Conservation (phyloP, 2,888 invertebrate species). For the Alcis repandata region DNA sequence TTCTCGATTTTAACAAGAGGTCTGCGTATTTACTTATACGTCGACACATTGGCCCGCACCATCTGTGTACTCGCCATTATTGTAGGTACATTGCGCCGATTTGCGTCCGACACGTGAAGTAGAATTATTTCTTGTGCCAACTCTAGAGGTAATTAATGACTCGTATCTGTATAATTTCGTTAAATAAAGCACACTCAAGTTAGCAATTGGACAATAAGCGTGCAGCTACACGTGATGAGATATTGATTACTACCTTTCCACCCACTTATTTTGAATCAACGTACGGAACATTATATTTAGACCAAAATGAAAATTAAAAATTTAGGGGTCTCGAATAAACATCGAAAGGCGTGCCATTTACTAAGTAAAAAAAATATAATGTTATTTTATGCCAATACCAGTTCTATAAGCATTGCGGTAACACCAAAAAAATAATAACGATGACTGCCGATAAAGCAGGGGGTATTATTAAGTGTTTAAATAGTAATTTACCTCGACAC, state of each 20-base stretch:
- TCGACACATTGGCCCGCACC: background rate
- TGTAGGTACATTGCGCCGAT: background rate
- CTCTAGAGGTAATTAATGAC: background rate
- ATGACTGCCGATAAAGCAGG: constrained; percentile 20
- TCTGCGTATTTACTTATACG: background rate
- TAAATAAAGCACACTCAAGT: background rate
- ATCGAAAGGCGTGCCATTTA: too few relatives aligned
- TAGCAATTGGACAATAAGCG: background rate
- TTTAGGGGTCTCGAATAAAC: too few relatives aligned
- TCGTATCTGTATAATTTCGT: background rate
- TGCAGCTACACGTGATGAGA: background rate
- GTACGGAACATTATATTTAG: too few relatives aligned
- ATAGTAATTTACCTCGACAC: constrained; percentile 29
- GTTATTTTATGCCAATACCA: background rate
- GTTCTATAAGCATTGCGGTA: background rate
- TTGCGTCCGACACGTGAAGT: constrained; percentile 3
- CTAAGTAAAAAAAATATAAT: background rate
- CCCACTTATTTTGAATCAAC: too few relatives aligned
- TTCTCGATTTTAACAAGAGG: constrained; percentile 4
- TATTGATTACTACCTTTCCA: background rate
- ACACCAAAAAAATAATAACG: constrained; percentile 16
- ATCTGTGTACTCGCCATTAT: constrained; percentile 4
- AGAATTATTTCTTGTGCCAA: background rate
- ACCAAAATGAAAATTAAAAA: too few relatives aligned
- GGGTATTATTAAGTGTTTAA: constrained; percentile 23